These are phyloP conservation scores for Diploptera punctata DNA, from an alignment of 2,888 invertebrate genomes.

Conservation along the genomic window DNA sequence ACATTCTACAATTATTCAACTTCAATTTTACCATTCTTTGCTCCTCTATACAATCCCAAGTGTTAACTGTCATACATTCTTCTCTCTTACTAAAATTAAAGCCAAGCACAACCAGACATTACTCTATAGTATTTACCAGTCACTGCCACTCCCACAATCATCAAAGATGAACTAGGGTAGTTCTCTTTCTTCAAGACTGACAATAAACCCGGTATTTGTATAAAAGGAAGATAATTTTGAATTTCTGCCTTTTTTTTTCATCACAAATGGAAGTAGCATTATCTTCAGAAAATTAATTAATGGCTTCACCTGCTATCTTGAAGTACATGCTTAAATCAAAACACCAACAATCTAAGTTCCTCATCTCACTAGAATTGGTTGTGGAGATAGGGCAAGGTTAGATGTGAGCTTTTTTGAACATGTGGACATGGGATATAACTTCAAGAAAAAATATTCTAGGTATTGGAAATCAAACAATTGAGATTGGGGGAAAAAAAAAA, in stretches of 20 bases:
- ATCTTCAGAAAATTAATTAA: not conserved
- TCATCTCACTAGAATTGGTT: not conserved
- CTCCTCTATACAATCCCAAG: too few species aligned
- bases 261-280: not conserved
- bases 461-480: not conserved
- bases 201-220: too few species aligned
- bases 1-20: too few species aligned
- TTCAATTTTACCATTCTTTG: too few species aligned
- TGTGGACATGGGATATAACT: not conserved
- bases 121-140: too few species aligned
- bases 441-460: not conserved
- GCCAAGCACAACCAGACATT: too few species aligned
- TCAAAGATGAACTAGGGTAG: too few species aligned
- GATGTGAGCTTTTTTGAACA: not conserved
- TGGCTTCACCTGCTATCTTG: not conserved
- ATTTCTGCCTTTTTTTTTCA: not conserved
- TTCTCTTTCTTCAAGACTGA: too few species aligned
- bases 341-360: not conserved
- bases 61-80: too few species aligned
- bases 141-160: too few species aligned
- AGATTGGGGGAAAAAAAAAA: not conserved
- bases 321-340: not conserved
- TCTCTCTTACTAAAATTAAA: too few species aligned
- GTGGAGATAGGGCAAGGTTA: not conserved
- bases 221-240: not conserved